phyloP scores from a whole-genome alignment of 2,888 invertebrate genomes.

The Oscheius sp. region DNA sequence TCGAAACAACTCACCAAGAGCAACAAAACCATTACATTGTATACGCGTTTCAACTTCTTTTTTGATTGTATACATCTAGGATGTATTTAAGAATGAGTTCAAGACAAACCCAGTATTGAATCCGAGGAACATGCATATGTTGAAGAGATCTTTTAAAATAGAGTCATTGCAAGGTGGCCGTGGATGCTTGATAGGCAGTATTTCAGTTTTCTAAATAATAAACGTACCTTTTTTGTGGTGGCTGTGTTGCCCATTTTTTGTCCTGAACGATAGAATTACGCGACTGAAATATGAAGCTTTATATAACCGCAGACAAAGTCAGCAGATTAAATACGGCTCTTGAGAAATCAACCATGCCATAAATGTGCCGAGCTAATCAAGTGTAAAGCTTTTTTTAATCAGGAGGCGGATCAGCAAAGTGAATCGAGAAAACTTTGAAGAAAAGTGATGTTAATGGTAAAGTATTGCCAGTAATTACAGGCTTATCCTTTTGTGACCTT shows the following conservation, averaged over 20 bases:
- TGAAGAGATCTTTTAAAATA: constrained; percentile 7
- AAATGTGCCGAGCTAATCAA: no score
- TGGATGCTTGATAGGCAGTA: not conserved
- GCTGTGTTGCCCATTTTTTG: not conserved
- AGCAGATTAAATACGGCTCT: no score
- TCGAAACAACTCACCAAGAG: constrained; percentile 4
- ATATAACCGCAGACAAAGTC: no score
- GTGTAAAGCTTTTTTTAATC: no score
- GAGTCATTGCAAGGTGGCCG: constrained; percentile 15
- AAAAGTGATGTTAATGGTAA: no score
- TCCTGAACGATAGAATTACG: no score
- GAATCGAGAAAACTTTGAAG: no score
- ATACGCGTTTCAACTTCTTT: not conserved
- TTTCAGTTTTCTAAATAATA: not conserved
- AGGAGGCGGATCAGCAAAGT: no score
- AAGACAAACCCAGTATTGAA: constrained; percentile 1
- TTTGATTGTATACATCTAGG: not conserved
- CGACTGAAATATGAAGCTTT: no score
- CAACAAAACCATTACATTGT: not conserved
- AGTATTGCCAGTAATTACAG: no score
- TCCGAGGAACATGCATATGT: constrained; percentile 3
- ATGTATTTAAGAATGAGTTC: not conserved
- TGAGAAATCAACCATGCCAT: no score
- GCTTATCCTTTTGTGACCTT: no score
- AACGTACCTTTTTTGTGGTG: not conserved